These are phyloP conservation scores for Bergia sp. DNA, from an alignment of 92 coral and sea anemone genomes.

Conservation along the genomic window DNA sequence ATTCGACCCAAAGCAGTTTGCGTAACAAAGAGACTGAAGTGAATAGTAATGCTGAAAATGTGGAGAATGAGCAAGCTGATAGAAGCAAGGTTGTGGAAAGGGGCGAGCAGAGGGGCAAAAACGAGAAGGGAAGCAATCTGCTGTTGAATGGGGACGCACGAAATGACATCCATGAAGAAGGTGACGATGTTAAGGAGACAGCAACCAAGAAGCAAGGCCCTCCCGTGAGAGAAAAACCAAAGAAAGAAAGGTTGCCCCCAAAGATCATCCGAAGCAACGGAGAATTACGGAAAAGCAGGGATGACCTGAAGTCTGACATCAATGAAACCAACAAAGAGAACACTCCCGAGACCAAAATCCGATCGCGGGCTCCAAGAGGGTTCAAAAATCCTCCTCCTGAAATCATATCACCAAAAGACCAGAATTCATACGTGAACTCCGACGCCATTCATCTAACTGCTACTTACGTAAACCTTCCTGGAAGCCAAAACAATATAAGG, in stretches of 20 bases:
- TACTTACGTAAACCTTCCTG: conserved; percentile 77
- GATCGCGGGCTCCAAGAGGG: conserved; percentile 61
- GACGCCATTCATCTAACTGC: conserved; percentile 31
- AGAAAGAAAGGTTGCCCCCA: conserved; percentile 36
- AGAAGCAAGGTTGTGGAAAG: not conserved
- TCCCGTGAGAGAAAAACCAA: conserved; percentile 27
- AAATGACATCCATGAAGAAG: not conserved
- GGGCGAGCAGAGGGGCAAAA: not conserved
- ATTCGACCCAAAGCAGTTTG: conserved; percentile 10
- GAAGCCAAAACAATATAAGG: conserved; percentile 42
- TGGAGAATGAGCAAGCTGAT: not conserved
- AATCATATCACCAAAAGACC: conserved; percentile 52
- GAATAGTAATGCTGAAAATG: not conserved
- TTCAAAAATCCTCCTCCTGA: conserved; percentile 75
- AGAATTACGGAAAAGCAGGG: conserved; percentile 25
- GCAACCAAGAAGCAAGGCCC: conserved; percentile 37
- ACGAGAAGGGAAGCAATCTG: not conserved
- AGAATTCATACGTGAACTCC: conserved; percentile 28
- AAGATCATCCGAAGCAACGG: conserved; percentile 36
- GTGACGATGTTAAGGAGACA: conserved; percentile 7
- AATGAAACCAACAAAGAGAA: conserved; percentile 48
- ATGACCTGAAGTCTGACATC: conserved; percentile 6
- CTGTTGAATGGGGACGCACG: conserved; percentile 50
- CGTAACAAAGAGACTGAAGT: not conserved
- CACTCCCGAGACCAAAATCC: conserved; percentile 11